Evolutionary conservation across 2,113 vertebrate species (phyloP), one percentile per base, ranked within the genome.

Genomic region (Synodontis membranacea): DNA sequence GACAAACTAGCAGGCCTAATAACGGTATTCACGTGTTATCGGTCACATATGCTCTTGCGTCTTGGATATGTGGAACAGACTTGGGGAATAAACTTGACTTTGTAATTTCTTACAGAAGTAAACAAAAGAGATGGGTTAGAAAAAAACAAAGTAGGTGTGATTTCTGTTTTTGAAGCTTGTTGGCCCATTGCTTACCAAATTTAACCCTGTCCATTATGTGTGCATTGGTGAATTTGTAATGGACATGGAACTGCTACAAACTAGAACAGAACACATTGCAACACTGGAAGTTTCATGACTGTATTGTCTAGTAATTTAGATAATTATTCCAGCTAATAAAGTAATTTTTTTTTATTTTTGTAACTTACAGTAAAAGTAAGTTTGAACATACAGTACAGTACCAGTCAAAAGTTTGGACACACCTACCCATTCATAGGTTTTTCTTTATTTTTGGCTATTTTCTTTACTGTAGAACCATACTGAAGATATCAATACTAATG

Each of bases 121-220:
- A 75, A 75, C 42, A 75, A 14, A 46, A 46, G 72, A 7, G 25
- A 75, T 75, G 44, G 44, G 25, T 25, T 5, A 48, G 42, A 44
- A 75, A 48, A 66, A 75, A 46, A 75, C 44, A 75, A 48, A 11
- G 28, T 9, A 2, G 19, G 46, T 78, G 74, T 78, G 12, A 78
- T 78, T 78, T 78, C 28, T 78, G 14, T 31, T 78, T 78, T n/a
- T 78, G 74, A 31, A 50, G 74, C 46, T 78, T 78, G 46, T 78
- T 78, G 46, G 25, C 74, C 7, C 46, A 78, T 31, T 34, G 46
- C 74, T 78, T 50, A 50, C 74, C 31, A 21, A 78, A 78, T 48
- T n/a, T 5, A n/a, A n/a, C 25, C 28, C 44, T 50, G 14, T 31
- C 25, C 12, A 5, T 2, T n/a, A 76, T n/a, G 25, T 31, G 15